These are phyloP conservation scores for Panthera uncia DNA, from an alignment of 2,113 vertebrate species.

Conservation along the genomic window DNA sequence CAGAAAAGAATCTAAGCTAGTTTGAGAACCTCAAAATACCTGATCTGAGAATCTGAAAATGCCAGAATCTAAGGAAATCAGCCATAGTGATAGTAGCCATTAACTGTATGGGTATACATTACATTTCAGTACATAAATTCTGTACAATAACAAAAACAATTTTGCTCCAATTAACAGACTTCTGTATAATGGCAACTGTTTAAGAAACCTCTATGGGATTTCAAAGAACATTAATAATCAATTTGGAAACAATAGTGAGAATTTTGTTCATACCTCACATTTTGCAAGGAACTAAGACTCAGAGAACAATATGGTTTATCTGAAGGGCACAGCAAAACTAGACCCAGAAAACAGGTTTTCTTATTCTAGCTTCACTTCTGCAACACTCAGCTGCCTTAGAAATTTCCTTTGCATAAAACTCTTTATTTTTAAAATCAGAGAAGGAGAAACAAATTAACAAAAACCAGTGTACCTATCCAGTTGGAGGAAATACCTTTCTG, in stretches of 20 bases:
- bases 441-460: neutral
- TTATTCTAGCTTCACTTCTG: neutral
- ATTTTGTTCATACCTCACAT: neutral
- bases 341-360: neutral
- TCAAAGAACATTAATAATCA: neutral
- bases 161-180: neutral
- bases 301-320: neutral
- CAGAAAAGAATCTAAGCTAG: neutral
- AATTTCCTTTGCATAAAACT: neutral
- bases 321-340: neutral
- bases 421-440: neutral
- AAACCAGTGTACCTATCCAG: neutral
- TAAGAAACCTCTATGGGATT: neutral
- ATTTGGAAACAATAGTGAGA: neutral
- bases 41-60: neutral
- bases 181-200: neutral
- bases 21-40: neutral
- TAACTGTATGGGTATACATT: neutral
- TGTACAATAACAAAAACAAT: neutral
- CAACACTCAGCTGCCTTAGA: neutral
- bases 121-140: neutral
- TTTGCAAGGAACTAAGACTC: neutral
- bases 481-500: neutral
- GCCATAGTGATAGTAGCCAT: neutral
- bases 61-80: neutral